A percentile compares a stretch with the other conserved stretches of the same genome.
These are phyloP conservation scores for Prinia subflava DNA, from an alignment of 2,113 vertebrate genomes.

Conservation along the genomic window DNA sequence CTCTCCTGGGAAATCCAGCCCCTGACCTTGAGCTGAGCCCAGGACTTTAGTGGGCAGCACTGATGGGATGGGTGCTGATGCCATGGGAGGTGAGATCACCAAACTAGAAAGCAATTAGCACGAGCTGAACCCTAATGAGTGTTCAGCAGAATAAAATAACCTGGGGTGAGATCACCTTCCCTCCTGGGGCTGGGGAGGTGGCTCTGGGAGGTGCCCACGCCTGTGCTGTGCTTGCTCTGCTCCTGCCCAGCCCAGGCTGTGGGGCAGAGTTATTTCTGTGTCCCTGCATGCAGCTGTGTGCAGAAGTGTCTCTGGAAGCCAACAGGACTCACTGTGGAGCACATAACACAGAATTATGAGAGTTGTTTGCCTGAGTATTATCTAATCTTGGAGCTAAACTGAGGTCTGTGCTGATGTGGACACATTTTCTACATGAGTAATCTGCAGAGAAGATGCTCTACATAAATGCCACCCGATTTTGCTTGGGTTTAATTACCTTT, in stretches of 20 bases:
- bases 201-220: fast-evolving
- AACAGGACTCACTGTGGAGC: background rate
- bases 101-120: background rate
- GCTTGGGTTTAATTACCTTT: conserved; percentile 52
- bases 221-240: fast-evolving
- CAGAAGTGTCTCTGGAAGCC: background rate
- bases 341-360: background rate
- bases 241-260: background rate
- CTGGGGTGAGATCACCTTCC: background rate
- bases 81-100: background rate
- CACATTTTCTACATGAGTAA: background rate
- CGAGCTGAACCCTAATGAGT: fast-evolving
- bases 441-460: background rate
- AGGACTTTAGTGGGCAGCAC: fast-evolving
- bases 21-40: background rate
- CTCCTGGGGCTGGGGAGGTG: background rate
- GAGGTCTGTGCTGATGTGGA: background rate
- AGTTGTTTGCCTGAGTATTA: background rate
- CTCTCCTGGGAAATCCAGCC: background rate
- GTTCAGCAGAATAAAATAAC: fast-evolving
- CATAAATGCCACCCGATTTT: conserved; percentile 48
- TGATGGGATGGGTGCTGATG: background rate
- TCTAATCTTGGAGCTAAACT: background rate
- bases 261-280: background rate
- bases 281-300: background rate